Base-by-base conservation (phyloP, 2,113 vertebrate species). In the Galbula dea region DNA sequence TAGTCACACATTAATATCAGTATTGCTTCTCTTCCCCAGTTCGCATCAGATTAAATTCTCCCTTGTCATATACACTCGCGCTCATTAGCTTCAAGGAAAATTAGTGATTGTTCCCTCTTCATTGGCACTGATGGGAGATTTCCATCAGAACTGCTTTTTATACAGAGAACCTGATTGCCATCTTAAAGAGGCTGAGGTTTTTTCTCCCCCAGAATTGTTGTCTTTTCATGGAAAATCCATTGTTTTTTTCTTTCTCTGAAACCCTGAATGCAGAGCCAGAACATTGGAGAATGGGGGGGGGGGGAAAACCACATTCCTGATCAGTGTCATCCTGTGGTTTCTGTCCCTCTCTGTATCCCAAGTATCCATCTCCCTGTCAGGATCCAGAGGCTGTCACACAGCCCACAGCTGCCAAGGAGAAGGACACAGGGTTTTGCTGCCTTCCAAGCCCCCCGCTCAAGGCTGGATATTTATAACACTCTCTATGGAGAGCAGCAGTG, bases 1-100 rank as follows among this genome's bases (percentile, higher is more conserved):
- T 96, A 96, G 95, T 95, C 93, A 89, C 95, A 94, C 96, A 77
- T 95, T 96, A 96, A 94, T 93, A 94, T 95, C 83, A 63, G 94
- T 78, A 89, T 85, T 92, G 77, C 92, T 89, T 92, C 92, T 93
- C 82, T 93, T 93, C 86, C 63, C 84, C 86, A 82, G 77, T 76
- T 92, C 63, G 32, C 69, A 85, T 90, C 90, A 90, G 92, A 95
- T 94, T 96, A 95, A 96, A 89, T 94, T 96, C 92, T 92, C 89
- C 86, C 94, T 54, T 77, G 71, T 90, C 93, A 85, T 69, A 87
- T 7, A 75, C 34, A 41, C 91, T 92, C 1, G 1, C 0, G 1
- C 92, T 95, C 86, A 91, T 94, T 95, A 95, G 78, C 82, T 90
- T 90, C 58, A 34, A 92, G 89, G 86, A 95, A 93, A 93, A 96